Evolutionary conservation across 2,888 invertebrate species (phyloP).

Genomic region (Synanthedon andrenaeformis): DNA sequence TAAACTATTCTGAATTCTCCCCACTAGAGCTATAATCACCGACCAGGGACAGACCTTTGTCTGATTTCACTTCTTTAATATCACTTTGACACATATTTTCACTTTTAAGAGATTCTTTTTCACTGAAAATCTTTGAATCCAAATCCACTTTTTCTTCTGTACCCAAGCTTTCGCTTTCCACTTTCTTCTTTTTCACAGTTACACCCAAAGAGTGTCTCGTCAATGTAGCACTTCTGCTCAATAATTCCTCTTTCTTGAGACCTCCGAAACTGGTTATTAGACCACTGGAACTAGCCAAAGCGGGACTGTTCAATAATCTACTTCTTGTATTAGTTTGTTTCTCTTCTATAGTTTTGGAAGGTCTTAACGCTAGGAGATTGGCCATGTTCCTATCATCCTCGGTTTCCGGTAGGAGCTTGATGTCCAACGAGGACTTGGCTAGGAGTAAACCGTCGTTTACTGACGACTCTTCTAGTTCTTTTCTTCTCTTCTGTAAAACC

Average conservation of each 20-base stretch:
- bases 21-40: conserved; percentile 55
- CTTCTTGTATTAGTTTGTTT: conserved; percentile 57
- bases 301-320: conserved; percentile 67
- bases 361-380: conserved; percentile 76
- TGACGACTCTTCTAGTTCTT: conserved; percentile 77
- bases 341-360: conserved; percentile 72
- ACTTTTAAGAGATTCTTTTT: conserved; percentile 2
- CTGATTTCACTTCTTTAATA: not conserved
- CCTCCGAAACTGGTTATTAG: conserved; percentile 64
- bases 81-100: conserved; percentile 1
- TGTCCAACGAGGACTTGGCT: conserved; percentile 81
- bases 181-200: conserved; percentile 27
- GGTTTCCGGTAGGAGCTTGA: conserved; percentile 81
- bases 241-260: conserved; percentile 64
- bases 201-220: conserved; percentile 54
- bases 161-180: conserved; percentile 1
- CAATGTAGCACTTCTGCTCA: conserved; percentile 38
- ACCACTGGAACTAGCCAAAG: conserved; percentile 66
- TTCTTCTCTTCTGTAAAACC: conserved; percentile 71
- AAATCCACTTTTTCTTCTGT: conserved; percentile 1
- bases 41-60: conserved; percentile 28
- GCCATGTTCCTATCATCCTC: conserved; percentile 86
- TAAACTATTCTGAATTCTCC: conserved; percentile 29
- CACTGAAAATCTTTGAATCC: not conserved
- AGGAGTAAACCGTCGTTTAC: conserved; percentile 78